phyloP scores from a whole-genome alignment of 1,140 invertebrate species.

The Elymnias hypermnestra region DNA sequence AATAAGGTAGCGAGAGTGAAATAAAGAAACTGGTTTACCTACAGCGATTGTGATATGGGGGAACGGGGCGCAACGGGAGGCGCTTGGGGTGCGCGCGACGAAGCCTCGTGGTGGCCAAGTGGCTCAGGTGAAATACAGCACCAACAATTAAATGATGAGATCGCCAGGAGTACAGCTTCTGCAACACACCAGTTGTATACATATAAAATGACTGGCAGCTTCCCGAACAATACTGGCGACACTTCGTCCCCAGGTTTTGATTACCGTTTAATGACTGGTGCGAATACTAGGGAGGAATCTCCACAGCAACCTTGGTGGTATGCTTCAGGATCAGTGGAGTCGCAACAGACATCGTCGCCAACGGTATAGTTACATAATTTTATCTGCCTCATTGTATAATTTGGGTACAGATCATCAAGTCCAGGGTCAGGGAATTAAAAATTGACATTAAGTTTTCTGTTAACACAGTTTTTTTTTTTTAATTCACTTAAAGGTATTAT shows the following conservation, averaged over 20 bases:
- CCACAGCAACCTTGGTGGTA: slow-evolving; percentile 68
- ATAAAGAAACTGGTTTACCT: slow-evolving; percentile 68
- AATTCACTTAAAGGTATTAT: no score
- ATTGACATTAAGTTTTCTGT: no score
- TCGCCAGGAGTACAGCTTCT: slow-evolving; percentile 75
- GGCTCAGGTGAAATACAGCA: slow-evolving; percentile 77
- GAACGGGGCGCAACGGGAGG: slow-evolving; percentile 74
- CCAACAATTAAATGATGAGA: slow-evolving; percentile 77
- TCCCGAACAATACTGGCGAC: slow-evolving; percentile 80
- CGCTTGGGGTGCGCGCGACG: slow-evolving; percentile 80
- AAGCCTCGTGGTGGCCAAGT: slow-evolving; percentile 79
- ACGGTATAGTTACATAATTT: slow-evolving; percentile 40
- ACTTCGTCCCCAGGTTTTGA: slow-evolving; percentile 54
- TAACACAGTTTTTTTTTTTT: no score
- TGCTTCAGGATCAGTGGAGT: slow-evolving; percentile 51
- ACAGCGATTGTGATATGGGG: slow-evolving; percentile 68
- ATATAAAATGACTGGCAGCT: slow-evolving; percentile 89
- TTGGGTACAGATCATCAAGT: no score
- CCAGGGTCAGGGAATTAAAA: no score
- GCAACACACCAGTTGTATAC: slow-evolving; percentile 85
- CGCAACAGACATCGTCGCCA: slow-evolving; percentile 59
- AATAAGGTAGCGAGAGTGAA: slow-evolving; percentile 40
- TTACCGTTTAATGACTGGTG: slow-evolving; percentile 60
- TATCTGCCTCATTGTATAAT: no score
- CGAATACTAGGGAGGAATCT: slow-evolving; percentile 57